Percentiles rank a stretch among this genome's conserved stretches.
Evolutionary conservation across 37 sponge, comb jelly and placozoan genomes (phyloP).

Genomic region (Halichondria panicea): DNA sequence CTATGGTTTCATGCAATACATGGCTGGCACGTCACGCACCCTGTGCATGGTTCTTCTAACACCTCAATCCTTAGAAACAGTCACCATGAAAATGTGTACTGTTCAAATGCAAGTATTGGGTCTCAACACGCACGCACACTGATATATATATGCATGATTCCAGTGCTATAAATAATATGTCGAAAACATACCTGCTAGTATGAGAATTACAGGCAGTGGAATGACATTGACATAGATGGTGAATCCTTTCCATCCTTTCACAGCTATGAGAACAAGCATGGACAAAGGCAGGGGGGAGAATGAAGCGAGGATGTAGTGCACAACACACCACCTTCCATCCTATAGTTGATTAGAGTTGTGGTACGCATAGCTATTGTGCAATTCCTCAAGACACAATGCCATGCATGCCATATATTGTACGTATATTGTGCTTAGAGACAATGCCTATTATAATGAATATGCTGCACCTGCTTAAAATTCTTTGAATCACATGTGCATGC

Average conservation of each 20-base stretch:
- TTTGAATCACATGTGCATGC: background rate
- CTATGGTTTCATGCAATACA: no score
- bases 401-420: background rate
- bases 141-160: no score
- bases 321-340: conserved; percentile 73
- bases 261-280: conserved; percentile 61
- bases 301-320: conserved; percentile 60
- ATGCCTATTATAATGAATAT: no score
- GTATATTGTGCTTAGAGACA: no score
- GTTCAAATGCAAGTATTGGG: background rate
- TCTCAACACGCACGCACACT: background rate
- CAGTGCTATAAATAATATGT: no score
- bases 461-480: no score
- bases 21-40: no score
- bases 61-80: no score
- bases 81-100: background rate
- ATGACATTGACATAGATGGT: conserved; percentile 31
- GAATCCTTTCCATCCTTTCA: conserved; percentile 77
- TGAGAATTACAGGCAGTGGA: conserved; percentile 55
- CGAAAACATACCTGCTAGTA: conserved; percentile 55
- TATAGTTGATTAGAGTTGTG: conserved; percentile 9
- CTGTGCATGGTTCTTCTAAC: no score
- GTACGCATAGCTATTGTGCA: no score
- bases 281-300: conserved; percentile 67
- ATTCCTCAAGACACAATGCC: no score